Evolutionary conservation across 2,888 invertebrate species (phyloP).

Genomic region (Odontomyia ornata): DNA sequence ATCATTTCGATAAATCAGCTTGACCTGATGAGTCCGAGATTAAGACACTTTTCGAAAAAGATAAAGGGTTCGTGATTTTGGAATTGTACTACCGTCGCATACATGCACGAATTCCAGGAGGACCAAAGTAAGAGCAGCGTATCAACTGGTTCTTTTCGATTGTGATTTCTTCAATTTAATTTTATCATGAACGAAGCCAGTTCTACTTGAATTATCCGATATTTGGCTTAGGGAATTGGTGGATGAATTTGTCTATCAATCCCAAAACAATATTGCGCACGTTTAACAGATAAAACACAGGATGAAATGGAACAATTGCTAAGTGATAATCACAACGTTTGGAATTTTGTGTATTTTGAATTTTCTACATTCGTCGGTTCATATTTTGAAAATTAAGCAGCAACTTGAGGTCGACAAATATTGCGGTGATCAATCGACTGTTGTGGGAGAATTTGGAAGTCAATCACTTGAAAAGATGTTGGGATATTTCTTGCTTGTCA

Average conservation of each 20-base stretch:
- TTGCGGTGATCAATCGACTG: constrained; percentile 89
- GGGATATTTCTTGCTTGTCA: constrained; percentile 97
- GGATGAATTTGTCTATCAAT: constrained; percentile 99
- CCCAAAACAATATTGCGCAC: constrained; percentile 87
- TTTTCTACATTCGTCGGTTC: constrained; percentile 95
- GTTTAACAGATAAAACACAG: constrained; percentile 77
- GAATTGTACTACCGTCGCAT: constrained; percentile 98
- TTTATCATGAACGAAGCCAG: constrained; percentile 87
- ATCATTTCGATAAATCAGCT: constrained; percentile 91
- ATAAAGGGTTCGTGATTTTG: constrained; percentile 87
- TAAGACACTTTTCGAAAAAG: constrained; percentile 66
- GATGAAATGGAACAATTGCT: constrained; percentile 81
- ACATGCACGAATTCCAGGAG: constrained; percentile 90
- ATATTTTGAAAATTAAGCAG: constrained; percentile 97
- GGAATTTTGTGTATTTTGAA: constrained; percentile 98
- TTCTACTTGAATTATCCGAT: constrained; percentile 91
- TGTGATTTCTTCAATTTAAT: constrained; percentile 98
- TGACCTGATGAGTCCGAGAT: constrained; percentile 96
- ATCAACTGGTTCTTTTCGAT: constrained; percentile 96
- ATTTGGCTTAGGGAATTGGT: constrained; percentile 99
- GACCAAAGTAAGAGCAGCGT: constrained; percentile 90
- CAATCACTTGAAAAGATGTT: constrained; percentile 98
- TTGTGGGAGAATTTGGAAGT: constrained; percentile 95
- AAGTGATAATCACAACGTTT: constrained; percentile 86
- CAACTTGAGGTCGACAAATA: constrained; percentile 93